phyloP scores from a whole-genome alignment of 2,888 invertebrate genomes.

The Megastigmus dorsalis region DNA sequence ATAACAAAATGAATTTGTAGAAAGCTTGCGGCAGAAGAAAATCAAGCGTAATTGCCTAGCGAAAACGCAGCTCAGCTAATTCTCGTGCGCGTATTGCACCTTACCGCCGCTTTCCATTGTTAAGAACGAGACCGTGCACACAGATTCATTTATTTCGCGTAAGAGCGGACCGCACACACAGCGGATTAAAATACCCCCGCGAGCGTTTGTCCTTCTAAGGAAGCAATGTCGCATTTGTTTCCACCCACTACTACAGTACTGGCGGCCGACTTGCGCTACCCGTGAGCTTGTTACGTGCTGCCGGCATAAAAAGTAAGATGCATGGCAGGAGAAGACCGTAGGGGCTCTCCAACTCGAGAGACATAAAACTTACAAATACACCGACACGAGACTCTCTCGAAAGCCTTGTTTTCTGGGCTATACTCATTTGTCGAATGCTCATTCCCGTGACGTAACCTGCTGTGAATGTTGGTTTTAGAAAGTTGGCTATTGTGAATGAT shows the following conservation, averaged over 20 bases:
- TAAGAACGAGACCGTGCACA: neutral
- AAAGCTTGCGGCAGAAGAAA: neutral
- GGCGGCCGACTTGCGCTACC: neutral
- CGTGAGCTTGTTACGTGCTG: constrained; percentile 19
- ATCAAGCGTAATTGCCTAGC: neutral
- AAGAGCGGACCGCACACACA: constrained; percentile 3
- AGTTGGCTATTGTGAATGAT: neutral
- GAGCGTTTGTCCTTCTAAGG: constrained; percentile 51
- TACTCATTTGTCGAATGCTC: too few relatives aligned
- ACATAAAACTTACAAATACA: constrained; percentile 17
- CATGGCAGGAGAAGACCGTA: neutral
- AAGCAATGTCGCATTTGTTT: constrained; percentile 52
- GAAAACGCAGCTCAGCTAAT: neutral
- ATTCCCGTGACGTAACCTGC: too few relatives aligned
- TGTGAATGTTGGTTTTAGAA: too few relatives aligned
- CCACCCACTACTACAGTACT: constrained; percentile 48
- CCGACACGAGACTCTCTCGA: neutral
- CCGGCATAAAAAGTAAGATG: constrained; percentile 11
- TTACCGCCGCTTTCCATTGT: too few relatives aligned
- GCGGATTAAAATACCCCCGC: constrained; percentile 32
- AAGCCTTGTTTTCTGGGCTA: too few relatives aligned
- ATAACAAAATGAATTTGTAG: neutral
- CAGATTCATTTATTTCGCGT: constrained; percentile 15
- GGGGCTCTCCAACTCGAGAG: constrained; percentile 1
- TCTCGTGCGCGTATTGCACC: too few relatives aligned